These are phyloP conservation scores for Polypedilum pembai DNA, from an alignment of 1,140 invertebrate species.

Conservation along the genomic window DNA sequence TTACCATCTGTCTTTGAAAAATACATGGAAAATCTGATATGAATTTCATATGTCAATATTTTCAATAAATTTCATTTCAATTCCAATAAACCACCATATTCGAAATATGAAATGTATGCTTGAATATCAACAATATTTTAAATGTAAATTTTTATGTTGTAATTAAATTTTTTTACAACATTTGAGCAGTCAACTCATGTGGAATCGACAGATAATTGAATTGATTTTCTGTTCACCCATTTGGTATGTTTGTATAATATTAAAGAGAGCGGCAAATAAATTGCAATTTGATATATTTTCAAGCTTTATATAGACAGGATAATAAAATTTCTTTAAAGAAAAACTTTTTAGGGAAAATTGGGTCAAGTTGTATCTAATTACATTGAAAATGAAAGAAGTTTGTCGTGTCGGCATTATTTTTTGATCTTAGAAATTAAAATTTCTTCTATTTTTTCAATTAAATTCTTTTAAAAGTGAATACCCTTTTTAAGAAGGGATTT, in stretches of 20 bases:
- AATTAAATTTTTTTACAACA: slow-evolving; percentile 26
- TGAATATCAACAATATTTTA: too few relatives aligned
- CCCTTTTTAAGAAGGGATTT: too few relatives aligned
- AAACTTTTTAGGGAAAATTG: slow-evolving; percentile 16
- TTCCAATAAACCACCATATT: too few relatives aligned
- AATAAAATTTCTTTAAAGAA: neutral
- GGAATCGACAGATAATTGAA: slow-evolving; percentile 27
- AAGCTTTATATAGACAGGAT: too few relatives aligned
- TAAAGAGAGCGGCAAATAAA: neutral
- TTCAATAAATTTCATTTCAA: too few relatives aligned
- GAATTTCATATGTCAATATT: too few relatives aligned
- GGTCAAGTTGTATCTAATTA: slow-evolving; percentile 27
- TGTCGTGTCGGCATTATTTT: neutral
- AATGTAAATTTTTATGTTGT: neutral
- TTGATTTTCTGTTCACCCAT: slow-evolving; percentile 22
- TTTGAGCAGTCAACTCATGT: slow-evolving; percentile 11
- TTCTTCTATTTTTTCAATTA: neutral
- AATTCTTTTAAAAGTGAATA: neutral
- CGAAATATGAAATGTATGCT: too few relatives aligned
- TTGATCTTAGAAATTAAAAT: neutral
- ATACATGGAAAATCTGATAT: too few relatives aligned
- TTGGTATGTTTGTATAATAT: neutral
- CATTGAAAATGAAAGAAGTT: slow-evolving; percentile 5
- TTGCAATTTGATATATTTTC: slow-evolving; percentile 4
- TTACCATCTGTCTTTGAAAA: too few relatives aligned